Evolutionary conservation across 2,113 vertebrate genomes (phyloP).

Genomic region (Tichodroma muraria): DNA sequence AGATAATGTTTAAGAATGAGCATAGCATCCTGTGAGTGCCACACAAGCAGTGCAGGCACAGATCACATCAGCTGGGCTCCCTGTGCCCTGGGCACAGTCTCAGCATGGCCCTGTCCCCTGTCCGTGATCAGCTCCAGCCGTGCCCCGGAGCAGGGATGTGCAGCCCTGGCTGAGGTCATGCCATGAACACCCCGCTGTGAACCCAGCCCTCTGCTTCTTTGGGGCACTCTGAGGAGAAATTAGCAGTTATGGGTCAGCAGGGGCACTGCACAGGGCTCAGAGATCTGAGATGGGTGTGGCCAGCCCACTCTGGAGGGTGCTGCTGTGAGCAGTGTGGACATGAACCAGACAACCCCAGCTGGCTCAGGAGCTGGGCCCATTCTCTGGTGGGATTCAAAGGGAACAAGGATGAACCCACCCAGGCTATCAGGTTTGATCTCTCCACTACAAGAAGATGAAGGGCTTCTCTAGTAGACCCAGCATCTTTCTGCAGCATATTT

Average conservation of each 20-base stretch:
- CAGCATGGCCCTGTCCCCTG: not conserved
- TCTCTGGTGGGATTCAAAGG: not conserved
- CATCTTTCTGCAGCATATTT: not conserved
- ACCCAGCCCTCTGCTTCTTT: not conserved
- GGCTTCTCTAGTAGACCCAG: not conserved
- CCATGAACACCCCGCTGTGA: not conserved
- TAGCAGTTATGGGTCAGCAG: not conserved
- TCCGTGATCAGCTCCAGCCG: rapidly evolving
- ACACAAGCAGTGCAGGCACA: not conserved
- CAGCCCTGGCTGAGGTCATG: not conserved
- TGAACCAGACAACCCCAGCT: not conserved
- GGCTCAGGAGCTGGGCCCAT: not conserved
- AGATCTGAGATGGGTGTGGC: not conserved
- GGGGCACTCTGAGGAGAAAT: not conserved
- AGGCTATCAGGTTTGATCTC: not conserved
- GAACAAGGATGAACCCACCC: not conserved
- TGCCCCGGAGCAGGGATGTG: rapidly evolving
- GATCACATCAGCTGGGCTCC: not conserved
- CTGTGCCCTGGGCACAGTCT: not conserved
- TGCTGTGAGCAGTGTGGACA: not conserved
- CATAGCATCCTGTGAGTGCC: not conserved
- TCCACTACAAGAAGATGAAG: not conserved
- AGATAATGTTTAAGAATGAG: not conserved
- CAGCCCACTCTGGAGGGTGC: not conserved
- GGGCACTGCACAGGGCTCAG: rapidly evolving